Evolutionary conservation across 2,797 vertebrate species (phyloP), one percentile per base, ranked within the genome.

Genomic region (Steatocranus sp.): DNA sequence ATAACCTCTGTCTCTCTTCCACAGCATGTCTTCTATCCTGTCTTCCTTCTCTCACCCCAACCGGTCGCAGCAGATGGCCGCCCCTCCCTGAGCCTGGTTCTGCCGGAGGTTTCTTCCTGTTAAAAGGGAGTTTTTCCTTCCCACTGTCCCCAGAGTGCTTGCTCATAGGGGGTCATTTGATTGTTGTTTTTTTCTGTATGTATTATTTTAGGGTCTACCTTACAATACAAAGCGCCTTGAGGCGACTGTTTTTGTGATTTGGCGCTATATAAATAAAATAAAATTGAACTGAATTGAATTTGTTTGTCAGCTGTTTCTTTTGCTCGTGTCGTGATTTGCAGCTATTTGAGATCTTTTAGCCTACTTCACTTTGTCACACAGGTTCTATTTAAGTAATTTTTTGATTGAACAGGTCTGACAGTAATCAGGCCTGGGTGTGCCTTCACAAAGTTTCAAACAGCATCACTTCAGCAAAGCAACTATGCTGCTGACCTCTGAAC

Each of bases 401-500:
- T 63, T 20, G 18, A 36, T 63, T 36, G 10, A 63, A 36, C 32
- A 63, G 32, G 18, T 14, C 58, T 20, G 58, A 34, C 11, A 63
- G 32, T 20, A 20, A 63, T 63, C 32, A 63, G 18, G 58, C 32
- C 58, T 63, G 58, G 58, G 7, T 63, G 58, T 36, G 18, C 56
- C 53, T 78, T 86, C 74, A 85, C 83, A 83, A 91, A 87, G 79
- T 80, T 14, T 84, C 66, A 17, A 49, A 68, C 58, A 77, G 82
- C 75, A 80, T 86, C 82, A 87, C 80, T 74, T 90, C 81, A 58
- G 83, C 83, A 78, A 49, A 84, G 82, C 86, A 83, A 81, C 85
- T 75, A 76, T 88, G 53, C 85, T 75, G 78, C 79, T 94, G 92
- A 95, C 90, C 93, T 86, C 80, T 83, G 76, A 85, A 76, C 81